Evolutionary conservation across 2,113 vertebrate species (phyloP).

Genomic region (Phalacrocorax aristotelis): DNA sequence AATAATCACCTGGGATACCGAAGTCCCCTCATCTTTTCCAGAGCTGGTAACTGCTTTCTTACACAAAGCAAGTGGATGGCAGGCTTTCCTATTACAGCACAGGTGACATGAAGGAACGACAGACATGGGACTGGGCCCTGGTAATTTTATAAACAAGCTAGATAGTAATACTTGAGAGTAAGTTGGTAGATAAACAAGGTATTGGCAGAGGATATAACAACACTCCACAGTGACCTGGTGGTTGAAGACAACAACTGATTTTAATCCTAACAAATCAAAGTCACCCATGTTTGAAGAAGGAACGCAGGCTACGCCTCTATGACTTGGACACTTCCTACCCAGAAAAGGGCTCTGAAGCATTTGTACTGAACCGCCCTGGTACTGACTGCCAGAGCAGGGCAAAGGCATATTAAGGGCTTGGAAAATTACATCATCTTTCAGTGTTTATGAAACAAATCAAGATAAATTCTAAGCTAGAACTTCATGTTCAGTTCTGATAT

Average conservation of each 20-base stretch:
- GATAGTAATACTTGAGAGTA: background rate
- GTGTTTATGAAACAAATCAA: background rate
- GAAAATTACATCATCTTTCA: background rate
- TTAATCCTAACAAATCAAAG: background rate
- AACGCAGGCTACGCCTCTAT: background rate
- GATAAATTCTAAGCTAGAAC: background rate
- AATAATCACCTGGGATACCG: conserved; percentile 53
- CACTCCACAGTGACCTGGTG: accelerated
- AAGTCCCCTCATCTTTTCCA: conserved; percentile 58
- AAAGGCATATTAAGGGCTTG: background rate
- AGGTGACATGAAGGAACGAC: background rate
- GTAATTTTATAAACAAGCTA: background rate
- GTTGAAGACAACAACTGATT: background rate
- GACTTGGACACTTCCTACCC: background rate
- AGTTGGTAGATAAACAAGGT: background rate
- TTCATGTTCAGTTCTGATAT: background rate
- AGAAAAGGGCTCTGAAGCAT: background rate
- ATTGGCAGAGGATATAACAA: background rate
- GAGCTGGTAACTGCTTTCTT: background rate
- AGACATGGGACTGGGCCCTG: background rate
- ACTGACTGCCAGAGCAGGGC: background rate
- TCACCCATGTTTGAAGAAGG: background rate
- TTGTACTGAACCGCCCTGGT: background rate
- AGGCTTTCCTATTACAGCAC: background rate
- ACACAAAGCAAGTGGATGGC: background rate